Evolutionary conservation across 2,113 vertebrate genomes (phyloP).

Genomic region (Labrus mixtus): DNA sequence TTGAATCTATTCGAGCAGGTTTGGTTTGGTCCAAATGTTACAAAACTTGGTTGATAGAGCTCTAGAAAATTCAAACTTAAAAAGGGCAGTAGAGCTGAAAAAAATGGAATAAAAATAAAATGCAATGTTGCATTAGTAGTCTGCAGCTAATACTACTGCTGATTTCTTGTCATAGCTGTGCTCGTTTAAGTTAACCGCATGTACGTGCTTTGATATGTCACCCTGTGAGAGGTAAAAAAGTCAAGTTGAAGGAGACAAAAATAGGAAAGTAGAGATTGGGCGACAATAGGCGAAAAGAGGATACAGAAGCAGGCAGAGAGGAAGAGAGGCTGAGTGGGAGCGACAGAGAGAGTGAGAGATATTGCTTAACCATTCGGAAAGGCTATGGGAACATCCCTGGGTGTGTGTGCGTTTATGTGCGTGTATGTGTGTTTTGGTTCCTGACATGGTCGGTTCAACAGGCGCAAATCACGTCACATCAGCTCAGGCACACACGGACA

Average conservation of each 20-base stretch:
- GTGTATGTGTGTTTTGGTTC: slow-evolving; percentile 54
- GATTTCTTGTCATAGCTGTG: background rate
- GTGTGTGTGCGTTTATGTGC: slow-evolving; percentile 46
- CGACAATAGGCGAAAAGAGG: slow-evolving; percentile 1
- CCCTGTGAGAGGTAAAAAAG: background rate
- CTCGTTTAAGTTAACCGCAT: background rate
- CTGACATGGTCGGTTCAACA: slow-evolving; percentile 59
- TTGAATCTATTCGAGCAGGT: background rate
- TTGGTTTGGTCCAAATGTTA: too few species aligned
- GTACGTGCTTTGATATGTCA: background rate
- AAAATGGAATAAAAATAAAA: too few species aligned
- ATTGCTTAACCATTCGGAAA: slow-evolving; percentile 83
- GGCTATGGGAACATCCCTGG: slow-evolving; percentile 80
- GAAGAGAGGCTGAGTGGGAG: slow-evolving; percentile 44
- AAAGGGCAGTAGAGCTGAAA: too few species aligned
- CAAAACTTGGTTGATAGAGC: background rate
- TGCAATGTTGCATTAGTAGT: too few species aligned
- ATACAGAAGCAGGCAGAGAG: background rate
- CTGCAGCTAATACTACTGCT: background rate
- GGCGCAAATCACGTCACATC: slow-evolving; percentile 59
- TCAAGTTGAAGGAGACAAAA: background rate
- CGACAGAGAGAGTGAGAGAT: slow-evolving; percentile 58
- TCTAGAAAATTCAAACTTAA: background rate
- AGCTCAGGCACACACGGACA: slow-evolving; percentile 40
- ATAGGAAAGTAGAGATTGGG: slow-evolving; percentile 7